Percentiles rank a stretch among this genome's conserved stretches.
Evolutionary conservation across 2,113 vertebrate genomes (phyloP).

Genomic region (Oryzias javanicus): DNA sequence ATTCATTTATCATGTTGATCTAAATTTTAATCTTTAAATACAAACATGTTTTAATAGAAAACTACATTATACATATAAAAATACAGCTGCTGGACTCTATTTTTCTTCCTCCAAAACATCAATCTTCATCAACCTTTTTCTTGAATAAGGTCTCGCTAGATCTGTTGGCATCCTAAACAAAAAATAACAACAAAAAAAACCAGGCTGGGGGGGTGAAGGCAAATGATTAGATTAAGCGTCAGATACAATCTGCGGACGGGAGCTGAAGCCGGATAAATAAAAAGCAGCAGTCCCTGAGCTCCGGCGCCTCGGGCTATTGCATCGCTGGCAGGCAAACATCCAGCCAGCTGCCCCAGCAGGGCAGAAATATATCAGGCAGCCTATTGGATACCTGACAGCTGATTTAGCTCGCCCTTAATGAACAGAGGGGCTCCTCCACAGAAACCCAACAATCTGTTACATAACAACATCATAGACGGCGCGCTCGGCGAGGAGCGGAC

Average conservation of each 20-base stretch:
- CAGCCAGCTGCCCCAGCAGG: conserved; percentile 52
- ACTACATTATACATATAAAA: too few relatives aligned
- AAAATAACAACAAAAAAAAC: conserved; percentile 8
- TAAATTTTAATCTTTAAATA: too few relatives aligned
- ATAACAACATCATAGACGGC: conserved; percentile 42
- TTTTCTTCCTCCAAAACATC: too few relatives aligned
- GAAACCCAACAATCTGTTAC: conserved; percentile 45
- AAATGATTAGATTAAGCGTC: conserved; percentile 20
- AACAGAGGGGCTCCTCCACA: conserved; percentile 38
- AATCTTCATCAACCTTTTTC: conserved; percentile 1
- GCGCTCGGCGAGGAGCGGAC: conserved; percentile 11
- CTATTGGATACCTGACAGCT: conserved; percentile 65
- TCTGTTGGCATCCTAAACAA: conserved; percentile 6
- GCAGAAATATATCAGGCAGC: conserved; percentile 44
- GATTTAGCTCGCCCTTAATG: conserved; percentile 61
- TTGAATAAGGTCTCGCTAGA: neutral
- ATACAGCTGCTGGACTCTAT: too few relatives aligned
- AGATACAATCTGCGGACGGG: conserved; percentile 26
- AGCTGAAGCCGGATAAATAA: conserved; percentile 53
- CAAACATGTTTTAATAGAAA: too few relatives aligned
- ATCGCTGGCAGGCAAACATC: conserved; percentile 65
- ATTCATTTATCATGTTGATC: too few relatives aligned
- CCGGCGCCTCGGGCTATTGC: conserved; percentile 55
- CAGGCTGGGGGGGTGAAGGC: conserved; percentile 5
- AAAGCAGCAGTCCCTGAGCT: conserved; percentile 51